Percentiles rank a stretch among this genome's conserved stretches.
Evolutionary conservation across 37 sponge, comb jelly and placozoan genomes (phyloP).

Genomic region (Tethya wilhelma): DNA sequence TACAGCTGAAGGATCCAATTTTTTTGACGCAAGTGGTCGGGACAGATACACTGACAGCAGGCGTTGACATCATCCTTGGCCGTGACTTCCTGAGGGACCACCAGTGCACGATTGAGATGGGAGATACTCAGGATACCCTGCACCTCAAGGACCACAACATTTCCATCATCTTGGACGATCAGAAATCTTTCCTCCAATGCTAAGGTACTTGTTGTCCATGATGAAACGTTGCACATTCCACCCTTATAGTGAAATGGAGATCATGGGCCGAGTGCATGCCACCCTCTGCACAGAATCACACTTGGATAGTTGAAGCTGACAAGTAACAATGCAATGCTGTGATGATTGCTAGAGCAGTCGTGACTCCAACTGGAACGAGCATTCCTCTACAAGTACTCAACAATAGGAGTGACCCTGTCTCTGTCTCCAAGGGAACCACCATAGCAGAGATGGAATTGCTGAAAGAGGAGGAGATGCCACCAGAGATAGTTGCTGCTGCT

Average conservation of each 20-base stretch:
- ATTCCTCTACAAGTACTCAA: constrained; percentile 24
- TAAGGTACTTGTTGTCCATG: not conserved
- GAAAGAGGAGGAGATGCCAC: not conserved
- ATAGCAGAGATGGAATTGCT: constrained; percentile 10
- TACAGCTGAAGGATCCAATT: not conserved
- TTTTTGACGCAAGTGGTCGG: not conserved
- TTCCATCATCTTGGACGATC: not conserved
- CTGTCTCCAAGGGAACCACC: constrained; percentile 7
- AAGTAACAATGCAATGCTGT: not conserved
- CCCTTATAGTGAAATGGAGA: constrained; percentile 9
- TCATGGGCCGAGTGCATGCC: not conserved
- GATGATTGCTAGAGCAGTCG: constrained; percentile 18
- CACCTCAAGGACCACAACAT: constrained; percentile 8
- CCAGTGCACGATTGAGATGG: constrained; percentile 12
- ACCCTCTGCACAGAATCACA: not conserved
- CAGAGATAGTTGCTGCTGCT: not conserved
- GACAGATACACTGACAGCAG: not conserved
- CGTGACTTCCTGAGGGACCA: constrained; percentile 19
- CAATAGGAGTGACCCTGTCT: not conserved
- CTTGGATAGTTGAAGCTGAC: constrained; percentile 16
- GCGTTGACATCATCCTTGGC: constrained; percentile 6
- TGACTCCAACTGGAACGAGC: not conserved
- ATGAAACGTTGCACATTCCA: constrained; percentile 9
- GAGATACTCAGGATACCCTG: not conserved
- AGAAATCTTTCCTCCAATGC: not conserved